phyloP scores from a whole-genome alignment of 1,140 invertebrate species.

The Pinna nobilis region DNA sequence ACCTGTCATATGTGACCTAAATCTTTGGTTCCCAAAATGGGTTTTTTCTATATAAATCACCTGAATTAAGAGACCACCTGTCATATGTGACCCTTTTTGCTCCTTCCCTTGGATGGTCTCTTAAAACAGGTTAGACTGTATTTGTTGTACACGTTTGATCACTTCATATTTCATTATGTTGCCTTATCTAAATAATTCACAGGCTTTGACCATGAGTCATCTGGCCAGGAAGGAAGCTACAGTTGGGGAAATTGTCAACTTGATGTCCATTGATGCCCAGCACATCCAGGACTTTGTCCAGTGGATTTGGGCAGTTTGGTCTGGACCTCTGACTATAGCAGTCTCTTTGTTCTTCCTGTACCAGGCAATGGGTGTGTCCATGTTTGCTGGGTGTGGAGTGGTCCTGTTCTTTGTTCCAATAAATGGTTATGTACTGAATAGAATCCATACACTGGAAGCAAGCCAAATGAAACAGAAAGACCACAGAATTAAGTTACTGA shows the following conservation, averaged over 20 bases:
- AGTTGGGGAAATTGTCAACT: conserved; percentile 78
- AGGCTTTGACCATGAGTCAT: conserved; percentile 62
- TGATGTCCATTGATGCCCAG: conserved; percentile 77
- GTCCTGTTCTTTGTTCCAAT: conserved; percentile 76
- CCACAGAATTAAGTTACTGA: conserved; percentile 73
- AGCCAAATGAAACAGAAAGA: conserved; percentile 77
- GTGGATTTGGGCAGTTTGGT: conserved; percentile 97
- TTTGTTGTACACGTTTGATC: too few species aligned
- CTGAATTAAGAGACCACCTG: too few species aligned
- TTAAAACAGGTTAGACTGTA: too few species aligned
- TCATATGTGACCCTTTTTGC: too few species aligned
- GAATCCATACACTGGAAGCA: conserved; percentile 78
- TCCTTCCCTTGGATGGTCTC: too few species aligned
- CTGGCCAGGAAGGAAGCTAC: conserved; percentile 72
- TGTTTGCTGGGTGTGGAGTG: conserved; percentile 70
- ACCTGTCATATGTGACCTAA: too few species aligned
- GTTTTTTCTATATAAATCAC: too few species aligned
- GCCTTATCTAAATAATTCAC: background rate
- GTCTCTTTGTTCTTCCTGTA: conserved; percentile 92
- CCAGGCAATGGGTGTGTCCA: conserved; percentile 78
- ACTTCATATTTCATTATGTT: too few species aligned
- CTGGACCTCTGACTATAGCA: conserved; percentile 91
- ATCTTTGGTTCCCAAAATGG: too few species aligned
- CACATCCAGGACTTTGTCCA: conserved; percentile 70
- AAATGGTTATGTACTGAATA: conserved; percentile 90